These are phyloP conservation scores for Scrobipalpa costella DNA, from an alignment of 2,888 invertebrate species.

Conservation along the genomic window DNA sequence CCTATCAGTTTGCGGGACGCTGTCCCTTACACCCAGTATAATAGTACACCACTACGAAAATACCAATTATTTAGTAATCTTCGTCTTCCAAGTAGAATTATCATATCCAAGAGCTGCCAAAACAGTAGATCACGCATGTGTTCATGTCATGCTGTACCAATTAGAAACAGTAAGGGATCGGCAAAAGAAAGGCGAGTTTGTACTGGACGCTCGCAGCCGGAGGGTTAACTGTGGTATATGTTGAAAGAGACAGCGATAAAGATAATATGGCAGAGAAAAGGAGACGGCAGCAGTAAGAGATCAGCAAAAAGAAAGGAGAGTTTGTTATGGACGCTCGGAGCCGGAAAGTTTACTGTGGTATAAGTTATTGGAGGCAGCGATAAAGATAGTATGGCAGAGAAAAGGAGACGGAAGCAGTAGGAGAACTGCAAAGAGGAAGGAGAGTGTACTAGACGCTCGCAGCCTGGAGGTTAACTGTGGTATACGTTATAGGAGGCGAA, in stretches of 20 bases:
- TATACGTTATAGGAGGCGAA: too few species aligned
- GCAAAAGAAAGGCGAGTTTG: constrained; percentile 45
- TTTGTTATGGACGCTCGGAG: too few species aligned
- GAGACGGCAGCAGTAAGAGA: background rate
- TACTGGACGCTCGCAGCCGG: constrained; percentile 47
- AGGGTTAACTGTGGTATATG: constrained; percentile 38
- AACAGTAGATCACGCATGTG: constrained; percentile 28
- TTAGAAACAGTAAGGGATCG: constrained; percentile 39
- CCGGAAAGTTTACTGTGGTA: too few species aligned
- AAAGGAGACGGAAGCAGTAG: too few species aligned
- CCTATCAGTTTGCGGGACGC: too few species aligned
- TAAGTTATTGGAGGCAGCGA: too few species aligned
- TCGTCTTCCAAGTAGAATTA: background rate
- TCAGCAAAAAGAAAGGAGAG: too few species aligned
- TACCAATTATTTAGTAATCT: constrained; percentile 7
- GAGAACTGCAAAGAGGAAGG: too few species aligned
- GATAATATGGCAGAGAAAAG: background rate
- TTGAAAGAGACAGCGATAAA: constrained; percentile 25
- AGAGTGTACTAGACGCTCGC: too few species aligned
- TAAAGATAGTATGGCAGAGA: too few species aligned
- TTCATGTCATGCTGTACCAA: constrained; percentile 44
- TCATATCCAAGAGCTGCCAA: constrained; percentile 23
- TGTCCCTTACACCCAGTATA: too few species aligned
- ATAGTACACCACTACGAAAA: background rate
- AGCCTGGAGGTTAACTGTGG: too few species aligned